Conservation (phyloP, 2,797 vertebrate species). For the Scomberomorus guttatus region DNA sequence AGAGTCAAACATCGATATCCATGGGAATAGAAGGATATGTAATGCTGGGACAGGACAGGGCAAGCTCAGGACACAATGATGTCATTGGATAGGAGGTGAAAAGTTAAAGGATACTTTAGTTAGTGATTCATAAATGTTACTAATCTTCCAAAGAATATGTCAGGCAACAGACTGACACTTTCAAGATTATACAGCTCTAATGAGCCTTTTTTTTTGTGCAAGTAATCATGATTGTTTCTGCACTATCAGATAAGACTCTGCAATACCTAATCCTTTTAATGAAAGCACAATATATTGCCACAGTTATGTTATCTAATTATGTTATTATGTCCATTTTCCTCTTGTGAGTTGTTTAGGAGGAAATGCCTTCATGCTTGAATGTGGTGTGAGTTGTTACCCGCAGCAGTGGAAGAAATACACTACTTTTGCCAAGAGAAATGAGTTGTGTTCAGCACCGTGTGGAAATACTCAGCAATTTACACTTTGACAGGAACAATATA, state of each 20-base stretch:
- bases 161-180: not conserved
- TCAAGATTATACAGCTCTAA: not conserved
- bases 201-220: not conserved
- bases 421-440: conserved; percentile 29
- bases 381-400: conserved; percentile 17
- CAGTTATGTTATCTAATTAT: not conserved
- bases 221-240: not conserved
- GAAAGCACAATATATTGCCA: not conserved
- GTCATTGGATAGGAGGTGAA: conserved; percentile 23
- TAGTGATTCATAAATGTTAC: not conserved
- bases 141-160: not conserved
- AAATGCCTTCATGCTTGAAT: not conserved
- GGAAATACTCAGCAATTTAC: conserved; percentile 30
- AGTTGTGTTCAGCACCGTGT: conserved; percentile 33
- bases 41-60: conserved; percentile 18
- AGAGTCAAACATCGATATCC: conserved; percentile 21
- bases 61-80: conserved; percentile 37
- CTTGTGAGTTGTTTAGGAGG: conserved; percentile 2
- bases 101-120: not conserved
- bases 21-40: conserved; percentile 19
- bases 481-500: conserved; percentile 49
- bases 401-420: conserved; percentile 35
- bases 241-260: not conserved
- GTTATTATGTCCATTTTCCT: conserved; percentile 22
- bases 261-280: not conserved